Base-by-base conservation (phyloP, 2,797 vertebrate species). In the Enteromius treurensis region DNA sequence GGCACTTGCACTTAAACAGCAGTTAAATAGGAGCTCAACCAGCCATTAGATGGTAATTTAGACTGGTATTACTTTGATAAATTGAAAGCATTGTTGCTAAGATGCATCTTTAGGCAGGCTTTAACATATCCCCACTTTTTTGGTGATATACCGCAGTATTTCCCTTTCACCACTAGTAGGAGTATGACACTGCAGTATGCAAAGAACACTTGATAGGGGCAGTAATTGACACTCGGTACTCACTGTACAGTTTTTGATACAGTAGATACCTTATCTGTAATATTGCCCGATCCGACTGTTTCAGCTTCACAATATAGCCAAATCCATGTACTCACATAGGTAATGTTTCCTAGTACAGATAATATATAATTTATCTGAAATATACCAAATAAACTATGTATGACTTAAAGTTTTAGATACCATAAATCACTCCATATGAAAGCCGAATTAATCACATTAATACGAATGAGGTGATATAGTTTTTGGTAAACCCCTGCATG, bases 161-260 rank as follows among this genome's bases (percentile, higher is more conserved):
- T 45, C 32, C 13, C 10, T 45, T 15, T 34, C 1, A 65, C 79
- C 88, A 84, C 81, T 74, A 83, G 87, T 71, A 23, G 80, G 87
- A 19, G 82, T 73, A 34, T 81, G 49, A 47, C 34, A 68, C 83
- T 87, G 87, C n/a, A 17, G 75, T 23, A 26, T 26, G 21, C 32
- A 42, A 40, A 74, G 32, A 47, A 68, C 49, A 80, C 49, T 58
- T 62, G 60, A 68, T 40, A 32, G 29, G 32, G 42, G 8, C 10
- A 9, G 70, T 14, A 65, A 81, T 26, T 71, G 51, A 80, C 47
- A 62, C 55, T 42, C 21, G 15, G 51, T 70, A 70, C 78, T 70
- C n/a, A 42, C 49, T 55, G 49, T 69, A 29, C 23, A 47, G 67
- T 47, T 37, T 71, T 47, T 47, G 37, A 47, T 81, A 70, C 68